These are phyloP conservation scores for Agrilus mali DNA, from an alignment of 2,888 invertebrate species.

Conservation along the genomic window DNA sequence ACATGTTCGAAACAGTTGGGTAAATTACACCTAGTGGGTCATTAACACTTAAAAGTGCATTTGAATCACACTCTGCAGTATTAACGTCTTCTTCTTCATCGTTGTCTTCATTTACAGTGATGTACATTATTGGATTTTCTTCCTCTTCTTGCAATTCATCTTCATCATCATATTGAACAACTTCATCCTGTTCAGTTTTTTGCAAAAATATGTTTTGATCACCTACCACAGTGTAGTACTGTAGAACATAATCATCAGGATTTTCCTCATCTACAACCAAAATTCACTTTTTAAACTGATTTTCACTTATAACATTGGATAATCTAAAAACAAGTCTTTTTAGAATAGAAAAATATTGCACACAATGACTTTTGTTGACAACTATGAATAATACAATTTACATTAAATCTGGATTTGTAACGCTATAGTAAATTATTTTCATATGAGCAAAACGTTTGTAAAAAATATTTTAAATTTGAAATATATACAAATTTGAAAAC, in stretches of 20 bases:
- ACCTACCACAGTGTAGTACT: conserved; percentile 20
- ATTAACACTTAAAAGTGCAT: conserved; percentile 2
- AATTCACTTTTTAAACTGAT: too few species aligned
- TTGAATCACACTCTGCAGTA: conserved; percentile 17
- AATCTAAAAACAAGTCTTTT: too few species aligned
- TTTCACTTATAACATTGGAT: too few species aligned
- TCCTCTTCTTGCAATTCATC: conserved; percentile 9
- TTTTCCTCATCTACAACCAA: conserved; percentile 5
- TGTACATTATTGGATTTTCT: conserved; percentile 7
- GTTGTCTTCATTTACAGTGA: conserved; percentile 15
- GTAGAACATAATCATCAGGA: conserved; percentile 15
- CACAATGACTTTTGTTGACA: too few species aligned
- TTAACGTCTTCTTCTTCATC: conserved; percentile 24
- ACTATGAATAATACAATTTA: too few species aligned
- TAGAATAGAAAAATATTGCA: too few species aligned
- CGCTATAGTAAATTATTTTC: too few species aligned
- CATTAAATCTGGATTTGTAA: too few species aligned
- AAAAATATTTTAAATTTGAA: conserved; percentile 1
- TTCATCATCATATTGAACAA: conserved; percentile 11
- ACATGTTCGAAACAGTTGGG: conserved; percentile 9
- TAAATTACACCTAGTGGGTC: conserved; percentile 1
- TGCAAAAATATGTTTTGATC: conserved; percentile 8
- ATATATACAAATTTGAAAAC: conserved; percentile 10
- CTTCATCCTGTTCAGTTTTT: conserved; percentile 10
- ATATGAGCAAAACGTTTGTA: neutral